These are phyloP conservation scores for Julus scandinavius DNA, from an alignment of 2,888 invertebrate genomes.

Conservation along the genomic window DNA sequence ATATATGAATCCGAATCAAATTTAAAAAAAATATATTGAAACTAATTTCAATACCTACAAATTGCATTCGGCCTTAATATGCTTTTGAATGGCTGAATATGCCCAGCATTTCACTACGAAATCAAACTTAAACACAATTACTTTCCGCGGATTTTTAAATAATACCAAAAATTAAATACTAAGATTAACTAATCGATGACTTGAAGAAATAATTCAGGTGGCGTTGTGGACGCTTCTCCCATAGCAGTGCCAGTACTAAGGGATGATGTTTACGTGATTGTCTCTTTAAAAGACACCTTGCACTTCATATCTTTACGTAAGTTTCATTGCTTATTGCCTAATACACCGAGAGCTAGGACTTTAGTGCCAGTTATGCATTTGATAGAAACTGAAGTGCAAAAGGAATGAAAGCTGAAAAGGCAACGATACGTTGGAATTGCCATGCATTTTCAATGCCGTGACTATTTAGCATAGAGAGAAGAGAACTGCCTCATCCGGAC, in stretches of 20 bases:
- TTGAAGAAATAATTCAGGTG: constrained; percentile 31
- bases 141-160: not conserved
- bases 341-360: constrained; percentile 27
- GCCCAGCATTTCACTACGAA: constrained; percentile 11
- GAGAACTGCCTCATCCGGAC: not conserved
- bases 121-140: constrained; percentile 35
- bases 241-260: not conserved
- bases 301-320: constrained; percentile 8
- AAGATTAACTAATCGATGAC: constrained; percentile 42
- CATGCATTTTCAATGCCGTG: constrained; percentile 42
- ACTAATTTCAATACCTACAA: not conserved
- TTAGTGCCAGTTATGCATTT: not conserved
- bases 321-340: constrained; percentile 42
- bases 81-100: not conserved
- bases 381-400: constrained; percentile 35
- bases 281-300: constrained; percentile 39
- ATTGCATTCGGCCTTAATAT: not conserved
- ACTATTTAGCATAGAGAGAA: constrained; percentile 42
- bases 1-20: not conserved
- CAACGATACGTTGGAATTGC: constrained; percentile 42
- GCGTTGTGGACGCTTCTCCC: constrained; percentile 34
- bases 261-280: constrained; percentile 30
- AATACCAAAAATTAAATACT: constrained; percentile 38
- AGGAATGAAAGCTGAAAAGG: constrained; percentile 38
- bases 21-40: not conserved